Evolutionary conservation across 2,797 vertebrate genomes (phyloP).

Genomic region (Mus spretus): DNA sequence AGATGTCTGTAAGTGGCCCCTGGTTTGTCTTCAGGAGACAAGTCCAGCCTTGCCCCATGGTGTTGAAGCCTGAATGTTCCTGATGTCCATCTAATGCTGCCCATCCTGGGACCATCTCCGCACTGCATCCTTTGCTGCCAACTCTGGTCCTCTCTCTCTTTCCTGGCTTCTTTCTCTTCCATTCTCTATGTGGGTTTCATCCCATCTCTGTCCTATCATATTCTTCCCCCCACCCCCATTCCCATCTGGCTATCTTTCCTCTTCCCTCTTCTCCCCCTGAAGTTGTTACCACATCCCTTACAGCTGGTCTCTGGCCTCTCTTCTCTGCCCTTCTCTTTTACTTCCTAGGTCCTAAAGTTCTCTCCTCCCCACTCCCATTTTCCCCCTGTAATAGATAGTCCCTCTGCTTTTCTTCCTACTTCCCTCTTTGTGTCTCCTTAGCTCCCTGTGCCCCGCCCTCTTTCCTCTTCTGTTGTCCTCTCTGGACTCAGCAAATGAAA

Average conservation of each 20-base stretch:
- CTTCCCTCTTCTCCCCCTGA: not conserved
- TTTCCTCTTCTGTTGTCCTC: not conserved
- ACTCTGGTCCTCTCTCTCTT: not conserved
- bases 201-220: not conserved
- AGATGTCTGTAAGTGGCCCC: not conserved
- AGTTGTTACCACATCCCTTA: not conserved
- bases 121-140: not conserved
- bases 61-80: not conserved
- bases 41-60: not conserved
- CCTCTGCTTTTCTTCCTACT: not conserved
- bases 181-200: not conserved
- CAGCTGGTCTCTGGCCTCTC: not conserved
- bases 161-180: not conserved
- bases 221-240: not conserved
- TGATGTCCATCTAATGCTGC: not conserved
- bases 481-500: conserved; percentile 49
- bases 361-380: not conserved
- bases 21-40: not conserved
- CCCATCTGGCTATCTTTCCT: not conserved
- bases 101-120: not conserved
- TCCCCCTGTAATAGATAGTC: not conserved
- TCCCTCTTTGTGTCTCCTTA: not conserved
- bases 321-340: not conserved
- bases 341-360: not conserved
- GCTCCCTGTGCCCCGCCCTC: not conserved